Evolutionary conservation across 2,113 vertebrate genomes (phyloP).

Genomic region (Smithornis capensis): DNA sequence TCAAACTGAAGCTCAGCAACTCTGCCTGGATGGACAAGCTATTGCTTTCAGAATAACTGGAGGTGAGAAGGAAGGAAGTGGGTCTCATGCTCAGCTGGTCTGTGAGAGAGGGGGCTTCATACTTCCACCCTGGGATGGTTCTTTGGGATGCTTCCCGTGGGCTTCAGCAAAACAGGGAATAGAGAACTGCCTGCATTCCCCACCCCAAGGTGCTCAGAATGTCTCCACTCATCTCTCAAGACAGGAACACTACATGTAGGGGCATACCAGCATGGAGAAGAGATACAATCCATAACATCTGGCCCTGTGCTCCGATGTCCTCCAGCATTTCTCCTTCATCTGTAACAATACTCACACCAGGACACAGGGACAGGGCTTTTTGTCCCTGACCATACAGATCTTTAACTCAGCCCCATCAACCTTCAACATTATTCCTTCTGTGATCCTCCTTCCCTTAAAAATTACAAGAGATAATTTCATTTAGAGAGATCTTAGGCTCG

Average conservation of each 20-base stretch:
- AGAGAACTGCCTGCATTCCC: not conserved
- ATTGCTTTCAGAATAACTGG: not conserved
- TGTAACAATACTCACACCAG: not conserved
- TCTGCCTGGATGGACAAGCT: not conserved
- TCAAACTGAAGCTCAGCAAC: not conserved
- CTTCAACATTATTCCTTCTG: not conserved
- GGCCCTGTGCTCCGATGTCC: not conserved
- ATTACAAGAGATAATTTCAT: not conserved
- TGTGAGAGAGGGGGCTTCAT: not conserved
- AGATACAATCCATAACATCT: fast-evolving
- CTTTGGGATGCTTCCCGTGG: not conserved
- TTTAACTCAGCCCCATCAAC: not conserved
- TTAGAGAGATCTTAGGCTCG: fast-evolving
- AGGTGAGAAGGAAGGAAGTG: not conserved
- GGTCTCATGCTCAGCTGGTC: not conserved
- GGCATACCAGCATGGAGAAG: not conserved
- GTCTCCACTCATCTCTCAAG: not conserved
- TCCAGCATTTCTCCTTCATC: not conserved
- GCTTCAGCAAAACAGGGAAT: not conserved
- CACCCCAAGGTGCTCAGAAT: fast-evolving
- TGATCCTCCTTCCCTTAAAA: not conserved
- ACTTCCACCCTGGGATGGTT: not conserved
- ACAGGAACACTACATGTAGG: not conserved
- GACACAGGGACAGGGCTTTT: fast-evolving
- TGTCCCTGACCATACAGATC: fast-evolving